phyloP scores from a whole-genome alignment of 1,140 invertebrate species.

The Drosophila lacteicornis region DNA sequence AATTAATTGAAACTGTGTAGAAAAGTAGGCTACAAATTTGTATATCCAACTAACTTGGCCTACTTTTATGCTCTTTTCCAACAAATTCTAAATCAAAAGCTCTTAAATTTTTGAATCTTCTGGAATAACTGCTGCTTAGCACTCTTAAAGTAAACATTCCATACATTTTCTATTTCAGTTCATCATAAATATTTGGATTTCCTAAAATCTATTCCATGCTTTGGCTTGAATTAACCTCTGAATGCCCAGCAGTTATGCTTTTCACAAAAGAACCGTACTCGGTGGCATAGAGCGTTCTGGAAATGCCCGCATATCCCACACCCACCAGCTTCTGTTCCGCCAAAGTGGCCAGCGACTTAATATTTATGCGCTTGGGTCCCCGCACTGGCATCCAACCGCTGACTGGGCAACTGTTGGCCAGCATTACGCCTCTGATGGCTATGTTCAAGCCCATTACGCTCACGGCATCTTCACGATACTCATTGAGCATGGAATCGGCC shows the following conservation, averaged over 20 bases:
- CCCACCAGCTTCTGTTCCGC: conserved; percentile 52
- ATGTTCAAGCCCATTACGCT: conserved; percentile 86
- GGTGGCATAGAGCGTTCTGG: conserved; percentile 61
- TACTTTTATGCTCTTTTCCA: background rate
- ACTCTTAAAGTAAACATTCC: too few species aligned
- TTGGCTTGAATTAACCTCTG: conserved; percentile 1
- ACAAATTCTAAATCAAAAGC: background rate
- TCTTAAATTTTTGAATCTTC: background rate
- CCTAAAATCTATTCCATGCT: background rate
- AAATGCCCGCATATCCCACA: conserved; percentile 39
- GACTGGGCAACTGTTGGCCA: conserved; percentile 88
- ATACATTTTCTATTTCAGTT: background rate
- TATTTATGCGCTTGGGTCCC: conserved; percentile 85
- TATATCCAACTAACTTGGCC: background rate
- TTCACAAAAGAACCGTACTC: conserved; percentile 69
- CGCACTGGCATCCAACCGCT: conserved; percentile 90
- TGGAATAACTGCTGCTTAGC: background rate
- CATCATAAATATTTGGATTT: background rate
- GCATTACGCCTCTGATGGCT: conserved; percentile 89
- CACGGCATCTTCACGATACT: conserved; percentile 88
- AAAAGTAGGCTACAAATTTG: background rate
- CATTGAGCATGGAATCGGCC: conserved; percentile 88
- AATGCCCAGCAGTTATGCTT: conserved; percentile 27
- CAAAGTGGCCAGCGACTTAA: conserved; percentile 16
- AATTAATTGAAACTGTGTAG: background rate